These are phyloP conservation scores for Teinopalpus imperialis DNA, from an alignment of 2,888 invertebrate species.

Conservation along the genomic window DNA sequence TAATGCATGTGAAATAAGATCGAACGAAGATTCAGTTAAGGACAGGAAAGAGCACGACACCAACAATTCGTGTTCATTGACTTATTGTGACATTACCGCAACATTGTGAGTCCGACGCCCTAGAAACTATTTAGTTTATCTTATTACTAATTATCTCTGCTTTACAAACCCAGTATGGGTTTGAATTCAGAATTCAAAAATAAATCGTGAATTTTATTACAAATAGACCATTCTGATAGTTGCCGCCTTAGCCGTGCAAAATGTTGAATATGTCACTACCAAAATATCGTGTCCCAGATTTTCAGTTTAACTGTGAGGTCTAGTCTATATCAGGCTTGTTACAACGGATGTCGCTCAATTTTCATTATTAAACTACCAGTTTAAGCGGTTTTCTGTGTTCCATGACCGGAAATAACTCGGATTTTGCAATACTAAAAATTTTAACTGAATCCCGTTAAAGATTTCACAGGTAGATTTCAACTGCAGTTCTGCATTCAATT, in stretches of 20 bases:
- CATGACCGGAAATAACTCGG: slow-evolving; percentile 55
- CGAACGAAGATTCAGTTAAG: too few relatives aligned
- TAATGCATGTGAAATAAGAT: too few relatives aligned
- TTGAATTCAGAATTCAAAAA: too few relatives aligned
- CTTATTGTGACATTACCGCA: too few relatives aligned
- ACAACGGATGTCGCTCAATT: slow-evolving; percentile 76
- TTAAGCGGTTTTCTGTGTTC: slow-evolving; percentile 79
- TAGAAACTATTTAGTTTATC: too few relatives aligned
- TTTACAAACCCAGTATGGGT: too few relatives aligned
- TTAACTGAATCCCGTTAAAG: slow-evolving; percentile 13
- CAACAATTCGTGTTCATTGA: too few relatives aligned
- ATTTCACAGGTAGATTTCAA: slow-evolving; percentile 5
- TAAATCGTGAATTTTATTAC: background rate
- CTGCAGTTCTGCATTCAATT: slow-evolving; percentile 22
- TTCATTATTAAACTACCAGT: slow-evolving; percentile 75
- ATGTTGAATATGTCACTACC: slow-evolving; percentile 27
- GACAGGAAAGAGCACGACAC: too few relatives aligned
- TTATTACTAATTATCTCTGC: too few relatives aligned
- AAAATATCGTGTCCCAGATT: slow-evolving; percentile 74
- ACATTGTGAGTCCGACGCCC: too few relatives aligned
- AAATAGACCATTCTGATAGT: background rate
- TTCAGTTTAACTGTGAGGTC: slow-evolving; percentile 44
- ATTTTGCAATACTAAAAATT: slow-evolving; percentile 28
- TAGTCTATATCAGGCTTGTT: slow-evolving; percentile 62
- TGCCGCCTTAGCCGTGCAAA: slow-evolving; percentile 1